phyloP scores from a whole-genome alignment of 2,113 vertebrate genomes.

The Corapipo altera region DNA sequence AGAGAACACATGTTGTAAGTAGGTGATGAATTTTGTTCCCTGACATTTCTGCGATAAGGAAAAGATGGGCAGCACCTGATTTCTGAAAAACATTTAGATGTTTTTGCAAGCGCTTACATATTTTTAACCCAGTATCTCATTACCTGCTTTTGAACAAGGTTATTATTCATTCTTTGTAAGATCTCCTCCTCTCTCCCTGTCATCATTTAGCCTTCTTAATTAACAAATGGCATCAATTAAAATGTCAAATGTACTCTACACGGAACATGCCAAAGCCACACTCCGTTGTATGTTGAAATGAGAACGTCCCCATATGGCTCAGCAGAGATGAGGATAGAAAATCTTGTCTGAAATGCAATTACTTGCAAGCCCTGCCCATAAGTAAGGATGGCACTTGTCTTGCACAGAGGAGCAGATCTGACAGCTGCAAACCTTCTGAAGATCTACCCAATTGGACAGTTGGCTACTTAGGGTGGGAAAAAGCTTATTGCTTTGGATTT shows the following conservation, averaged over 20 bases:
- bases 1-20: neutral
- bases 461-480: neutral
- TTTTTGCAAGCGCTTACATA: conserved; percentile 2
- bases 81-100: conserved; percentile 36
- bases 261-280: neutral
- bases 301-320: neutral
- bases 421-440: neutral
- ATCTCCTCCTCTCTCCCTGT: conserved; percentile 23
- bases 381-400: conserved; percentile 3
- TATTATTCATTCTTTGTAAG: conserved; percentile 44
- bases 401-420: neutral
- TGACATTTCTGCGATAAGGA: neutral
- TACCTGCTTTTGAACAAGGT: conserved; percentile 37
- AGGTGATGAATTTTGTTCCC: neutral
- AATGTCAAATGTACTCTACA: conserved; percentile 2
- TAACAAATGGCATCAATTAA: conserved; percentile 60
- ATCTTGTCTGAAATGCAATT: neutral
- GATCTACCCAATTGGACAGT: neutral
- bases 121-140: conserved; percentile 16
- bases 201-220: conserved; percentile 58
- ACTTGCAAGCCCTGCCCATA: neutral
- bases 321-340: neutral
- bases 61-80: neutral
- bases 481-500: neutral
- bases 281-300: neutral